Conservation (phyloP, 1,140 invertebrate genomes). For the Sinonovacula constricta region DNA sequence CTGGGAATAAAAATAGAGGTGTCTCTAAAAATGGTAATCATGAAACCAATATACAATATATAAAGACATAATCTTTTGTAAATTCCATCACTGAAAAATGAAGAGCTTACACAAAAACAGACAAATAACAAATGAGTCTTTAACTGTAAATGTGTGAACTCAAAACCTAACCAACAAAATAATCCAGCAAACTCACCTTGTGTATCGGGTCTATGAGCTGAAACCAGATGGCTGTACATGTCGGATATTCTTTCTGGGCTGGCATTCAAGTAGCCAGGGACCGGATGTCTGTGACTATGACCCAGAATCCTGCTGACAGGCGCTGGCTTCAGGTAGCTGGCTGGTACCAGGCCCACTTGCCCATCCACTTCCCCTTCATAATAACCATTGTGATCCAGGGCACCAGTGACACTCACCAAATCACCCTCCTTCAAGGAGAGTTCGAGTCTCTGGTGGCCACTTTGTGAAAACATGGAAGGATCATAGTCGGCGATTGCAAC, state of each 20-base stretch:
- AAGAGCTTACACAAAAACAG: no score
- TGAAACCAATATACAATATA: no score
- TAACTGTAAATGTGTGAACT: neutral
- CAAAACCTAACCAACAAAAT: no score
- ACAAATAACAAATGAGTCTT: neutral
- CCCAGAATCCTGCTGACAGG: slow-evolving; percentile 13
- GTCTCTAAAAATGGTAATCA: no score
- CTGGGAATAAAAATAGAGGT: no score
- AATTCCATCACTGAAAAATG: no score
- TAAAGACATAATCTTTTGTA: no score
- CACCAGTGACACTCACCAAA: slow-evolving; percentile 54
- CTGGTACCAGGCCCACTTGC: slow-evolving; percentile 67
- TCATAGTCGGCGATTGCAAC: slow-evolving; percentile 68
- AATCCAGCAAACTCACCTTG: slow-evolving; percentile 27
- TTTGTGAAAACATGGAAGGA: slow-evolving; percentile 65
- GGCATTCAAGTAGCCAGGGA: slow-evolving; percentile 35
- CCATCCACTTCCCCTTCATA: slow-evolving; percentile 69
- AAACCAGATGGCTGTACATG: slow-evolving; percentile 28
- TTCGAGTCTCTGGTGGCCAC: slow-evolving; percentile 64
- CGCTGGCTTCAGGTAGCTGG: slow-evolving; percentile 65
- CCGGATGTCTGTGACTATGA: neutral
- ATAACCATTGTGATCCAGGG: slow-evolving; percentile 66
- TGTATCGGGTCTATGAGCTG: slow-evolving; percentile 4
- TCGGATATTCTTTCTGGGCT: slow-evolving; percentile 44
- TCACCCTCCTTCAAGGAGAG: slow-evolving; percentile 65